Evolutionary conservation across 2,113 vertebrate genomes (phyloP).

Genomic region (Heterotilapia buettikoferi): DNA sequence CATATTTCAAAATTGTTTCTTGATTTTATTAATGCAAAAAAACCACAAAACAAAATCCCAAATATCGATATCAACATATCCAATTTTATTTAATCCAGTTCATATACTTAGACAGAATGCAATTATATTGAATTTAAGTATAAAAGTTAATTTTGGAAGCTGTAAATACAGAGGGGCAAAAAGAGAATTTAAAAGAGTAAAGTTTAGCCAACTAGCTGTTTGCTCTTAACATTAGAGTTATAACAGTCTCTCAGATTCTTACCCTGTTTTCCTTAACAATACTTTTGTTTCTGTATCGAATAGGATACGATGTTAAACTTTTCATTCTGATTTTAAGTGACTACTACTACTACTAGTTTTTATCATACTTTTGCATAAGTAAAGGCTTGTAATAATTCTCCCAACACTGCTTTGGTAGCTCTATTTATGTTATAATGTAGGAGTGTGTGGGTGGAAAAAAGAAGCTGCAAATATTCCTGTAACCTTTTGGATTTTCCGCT

Average conservation of each 20-base stretch:
- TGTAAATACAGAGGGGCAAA: background rate
- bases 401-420: background rate
- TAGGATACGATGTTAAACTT: background rate
- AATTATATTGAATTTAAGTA: background rate
- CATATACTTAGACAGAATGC: background rate
- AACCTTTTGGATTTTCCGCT: slow-evolving; percentile 34
- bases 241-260: background rate
- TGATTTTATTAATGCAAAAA: background rate
- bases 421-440: background rate
- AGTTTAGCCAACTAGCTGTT: background rate
- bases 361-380: background rate
- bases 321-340: background rate
- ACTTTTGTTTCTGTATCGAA: background rate
- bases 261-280: background rate
- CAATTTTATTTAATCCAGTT: background rate
- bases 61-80: background rate
- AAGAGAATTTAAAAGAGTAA: background rate
- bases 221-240: background rate
- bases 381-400: background rate
- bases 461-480: background rate
- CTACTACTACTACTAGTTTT: background rate
- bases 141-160: background rate
- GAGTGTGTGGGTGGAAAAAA: background rate
- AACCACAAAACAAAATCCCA: background rate
- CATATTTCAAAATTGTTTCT: background rate